Conservation (phyloP, 2,888 invertebrate species). For the Platypus cylindrus region DNA sequence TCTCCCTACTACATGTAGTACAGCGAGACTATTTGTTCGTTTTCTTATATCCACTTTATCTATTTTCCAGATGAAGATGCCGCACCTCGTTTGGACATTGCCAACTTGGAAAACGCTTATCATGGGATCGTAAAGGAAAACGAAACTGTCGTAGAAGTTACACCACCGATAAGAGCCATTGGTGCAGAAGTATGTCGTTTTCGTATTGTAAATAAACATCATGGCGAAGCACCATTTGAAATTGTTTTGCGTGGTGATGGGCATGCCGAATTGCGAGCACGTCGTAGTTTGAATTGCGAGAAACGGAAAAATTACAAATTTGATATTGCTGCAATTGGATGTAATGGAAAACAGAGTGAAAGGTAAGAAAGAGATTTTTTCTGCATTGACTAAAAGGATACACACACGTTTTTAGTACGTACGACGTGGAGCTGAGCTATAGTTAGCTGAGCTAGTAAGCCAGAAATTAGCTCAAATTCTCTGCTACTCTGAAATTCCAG, state of each 20-base stretch:
- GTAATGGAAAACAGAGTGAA: slow-evolving; percentile 61
- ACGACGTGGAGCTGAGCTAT: too few species aligned
- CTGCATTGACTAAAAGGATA: too few species aligned
- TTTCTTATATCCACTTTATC: slow-evolving; percentile 1
- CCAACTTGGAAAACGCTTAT: slow-evolving; percentile 76
- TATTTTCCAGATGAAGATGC: slow-evolving; percentile 37
- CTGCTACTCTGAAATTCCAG: too few species aligned
- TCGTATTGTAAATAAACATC: slow-evolving; percentile 82
- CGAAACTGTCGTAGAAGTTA: slow-evolving; percentile 83
- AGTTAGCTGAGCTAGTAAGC: too few species aligned
- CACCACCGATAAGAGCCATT: slow-evolving; percentile 72
- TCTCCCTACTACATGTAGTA: too few species aligned
- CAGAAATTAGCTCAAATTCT: too few species aligned
- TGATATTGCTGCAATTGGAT: slow-evolving; percentile 87
- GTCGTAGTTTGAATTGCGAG: slow-evolving; percentile 81
- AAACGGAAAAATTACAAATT: slow-evolving; percentile 91
- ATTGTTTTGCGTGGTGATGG: slow-evolving; percentile 42
- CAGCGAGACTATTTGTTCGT: too few species aligned
- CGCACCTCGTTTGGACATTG: slow-evolving; percentile 61
- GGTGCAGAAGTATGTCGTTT: slow-evolving; percentile 63
- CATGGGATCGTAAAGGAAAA: slow-evolving; percentile 88
- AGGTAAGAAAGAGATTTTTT: too few species aligned
- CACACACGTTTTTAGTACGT: too few species aligned
- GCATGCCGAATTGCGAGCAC: slow-evolving; percentile 72
- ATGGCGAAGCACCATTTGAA: slow-evolving; percentile 82